Conservation (phyloP, 2,797 vertebrate genomes). For the Epinephelus awoara region DNA sequence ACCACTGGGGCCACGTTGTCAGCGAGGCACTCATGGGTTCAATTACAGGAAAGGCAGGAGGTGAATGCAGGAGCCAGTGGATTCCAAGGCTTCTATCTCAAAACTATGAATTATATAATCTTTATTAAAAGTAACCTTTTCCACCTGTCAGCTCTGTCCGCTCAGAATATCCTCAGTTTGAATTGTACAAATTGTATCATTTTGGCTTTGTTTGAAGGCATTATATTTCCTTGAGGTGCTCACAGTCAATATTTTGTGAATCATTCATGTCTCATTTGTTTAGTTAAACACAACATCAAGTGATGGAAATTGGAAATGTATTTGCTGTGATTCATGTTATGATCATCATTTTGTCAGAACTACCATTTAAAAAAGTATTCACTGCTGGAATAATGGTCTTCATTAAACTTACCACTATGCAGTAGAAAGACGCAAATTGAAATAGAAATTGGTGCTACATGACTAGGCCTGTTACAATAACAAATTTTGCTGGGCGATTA, state of each 20-base stretch:
- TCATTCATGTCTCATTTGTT: not conserved
- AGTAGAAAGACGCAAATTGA: too few relatives aligned
- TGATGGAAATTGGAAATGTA: not conserved
- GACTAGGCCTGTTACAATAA: too few relatives aligned
- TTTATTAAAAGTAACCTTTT: slow-evolving; percentile 66
- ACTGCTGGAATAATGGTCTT: too few relatives aligned
- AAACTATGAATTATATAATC: slow-evolving; percentile 72
- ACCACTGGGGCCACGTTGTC: slow-evolving; percentile 62
- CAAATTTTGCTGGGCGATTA: too few relatives aligned
- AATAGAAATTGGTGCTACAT: too few relatives aligned
- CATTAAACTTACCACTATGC: too few relatives aligned
- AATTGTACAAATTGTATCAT: not conserved
- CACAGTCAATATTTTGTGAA: not conserved
- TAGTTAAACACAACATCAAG: not conserved
- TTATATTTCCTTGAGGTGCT: not conserved
- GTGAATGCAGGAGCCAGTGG: slow-evolving; percentile 56
- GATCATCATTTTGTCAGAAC: not conserved
- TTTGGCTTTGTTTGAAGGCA: slow-evolving; percentile 12
- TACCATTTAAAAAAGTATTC: not conserved
- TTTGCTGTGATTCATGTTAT: not conserved
- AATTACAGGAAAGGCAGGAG: slow-evolving; percentile 71
- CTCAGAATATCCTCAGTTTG: slow-evolving; percentile 10
- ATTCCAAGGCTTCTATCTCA: slow-evolving; percentile 62
- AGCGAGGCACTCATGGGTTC: slow-evolving; percentile 67
- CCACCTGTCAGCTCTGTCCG: slow-evolving; percentile 50